A percentile compares a stretch with the other conserved stretches of the same genome.
Conservation (phyloP, 2,113 vertebrate genomes). For the Ascaphus truei region DNA sequence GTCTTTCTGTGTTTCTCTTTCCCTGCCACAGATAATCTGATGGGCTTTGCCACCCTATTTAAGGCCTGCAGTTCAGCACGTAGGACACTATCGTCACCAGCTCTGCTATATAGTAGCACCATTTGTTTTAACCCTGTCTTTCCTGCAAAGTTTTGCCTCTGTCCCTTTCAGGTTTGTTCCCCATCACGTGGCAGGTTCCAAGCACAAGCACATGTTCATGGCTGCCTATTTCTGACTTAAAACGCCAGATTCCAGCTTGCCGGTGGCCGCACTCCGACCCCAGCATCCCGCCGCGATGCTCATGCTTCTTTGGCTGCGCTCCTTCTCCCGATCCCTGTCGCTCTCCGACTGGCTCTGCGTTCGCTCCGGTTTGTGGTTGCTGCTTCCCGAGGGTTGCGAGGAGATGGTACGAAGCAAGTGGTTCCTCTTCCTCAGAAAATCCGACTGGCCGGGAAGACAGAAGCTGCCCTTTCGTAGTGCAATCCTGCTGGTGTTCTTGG, state of each 20-base stretch:
- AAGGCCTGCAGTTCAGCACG: constrained; percentile 46
- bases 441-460: constrained; percentile 78
- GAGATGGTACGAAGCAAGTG: constrained; percentile 93
- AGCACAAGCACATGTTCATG: constrained; percentile 17
- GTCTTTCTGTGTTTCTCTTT: neutral
- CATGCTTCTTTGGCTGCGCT: constrained; percentile 86
- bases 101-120: constrained; percentile 58
- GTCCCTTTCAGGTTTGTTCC: constrained; percentile 27
- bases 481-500: constrained; percentile 86
- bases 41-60: constrained; percentile 34
- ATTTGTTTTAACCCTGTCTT: constrained; percentile 50
- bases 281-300: constrained; percentile 90
- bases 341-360: constrained; percentile 84
- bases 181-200: neutral
- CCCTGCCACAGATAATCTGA: constrained; percentile 32
- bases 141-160: constrained; percentile 39
- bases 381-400: constrained; percentile 62
- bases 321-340: constrained; percentile 72
- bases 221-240: constrained; percentile 61
- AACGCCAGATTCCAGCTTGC: constrained; percentile 72
- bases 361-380: constrained; percentile 75
- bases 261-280: constrained; percentile 67
- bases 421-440: constrained; percentile 92
- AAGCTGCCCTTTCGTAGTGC: constrained; percentile 95
- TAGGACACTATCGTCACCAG: constrained; percentile 31